A percentile compares a stretch with the other conserved stretches of the same genome.
Conservation (phyloP, 2,797 vertebrate genomes). For the Psittacula echo region DNA sequence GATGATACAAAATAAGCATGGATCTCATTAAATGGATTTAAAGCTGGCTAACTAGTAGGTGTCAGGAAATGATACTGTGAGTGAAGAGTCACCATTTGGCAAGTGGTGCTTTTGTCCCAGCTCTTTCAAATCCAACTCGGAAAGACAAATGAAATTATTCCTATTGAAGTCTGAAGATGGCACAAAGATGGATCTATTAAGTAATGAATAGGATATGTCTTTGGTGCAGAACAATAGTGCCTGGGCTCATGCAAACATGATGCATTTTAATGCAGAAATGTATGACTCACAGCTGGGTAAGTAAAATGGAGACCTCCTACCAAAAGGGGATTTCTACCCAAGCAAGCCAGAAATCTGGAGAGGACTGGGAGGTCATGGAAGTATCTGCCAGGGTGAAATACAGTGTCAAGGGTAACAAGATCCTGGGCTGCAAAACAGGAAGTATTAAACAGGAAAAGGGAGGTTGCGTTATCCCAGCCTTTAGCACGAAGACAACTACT, state of each 20-base stretch:
- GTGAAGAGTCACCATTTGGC: not conserved
- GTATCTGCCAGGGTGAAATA: conserved; percentile 28
- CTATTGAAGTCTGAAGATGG: not conserved
- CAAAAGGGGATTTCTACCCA: not conserved
- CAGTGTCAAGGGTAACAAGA: not conserved
- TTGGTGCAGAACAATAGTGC: not conserved
- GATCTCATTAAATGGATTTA: not conserved
- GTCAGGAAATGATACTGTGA: not conserved
- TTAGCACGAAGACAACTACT: not conserved
- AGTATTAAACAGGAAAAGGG: conserved; percentile 12
- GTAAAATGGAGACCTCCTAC: not conserved
- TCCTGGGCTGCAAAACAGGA: conserved; percentile 13
- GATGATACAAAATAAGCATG: not conserved
- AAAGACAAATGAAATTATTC: not conserved
- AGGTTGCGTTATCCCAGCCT: conserved; percentile 13
- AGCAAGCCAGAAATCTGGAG: not conserved
- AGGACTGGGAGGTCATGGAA: not conserved
- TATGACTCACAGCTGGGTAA: not conserved
- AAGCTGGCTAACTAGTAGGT: not conserved
- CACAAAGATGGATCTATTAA: not conserved
- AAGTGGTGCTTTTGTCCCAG: not conserved
- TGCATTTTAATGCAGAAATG: conserved; percentile 4
- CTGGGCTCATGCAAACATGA: not conserved
- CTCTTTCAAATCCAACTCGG: not conserved
- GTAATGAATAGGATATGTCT: not conserved